Evolutionary conservation across 35 echinoderm and acorn worm genomes (phyloP), one percentile per base, ranked within the genome.

Genomic region (Heliocidaris erythrogramma): DNA sequence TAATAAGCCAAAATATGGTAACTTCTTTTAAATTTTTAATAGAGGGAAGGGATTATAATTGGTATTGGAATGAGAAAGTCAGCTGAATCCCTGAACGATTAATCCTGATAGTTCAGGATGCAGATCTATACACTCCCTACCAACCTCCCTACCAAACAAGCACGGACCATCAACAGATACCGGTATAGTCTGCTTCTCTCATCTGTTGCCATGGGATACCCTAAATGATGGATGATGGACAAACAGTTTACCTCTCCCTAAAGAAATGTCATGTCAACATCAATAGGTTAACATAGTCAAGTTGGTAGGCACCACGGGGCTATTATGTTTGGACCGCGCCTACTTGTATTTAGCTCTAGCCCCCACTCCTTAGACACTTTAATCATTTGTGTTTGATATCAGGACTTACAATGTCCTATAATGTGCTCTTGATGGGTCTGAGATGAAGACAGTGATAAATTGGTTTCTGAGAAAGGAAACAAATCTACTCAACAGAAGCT

Each of bases 281-380:
- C 65, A 78, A 78, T 78, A 78, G 65, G 65, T 78, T 78, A 78
- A 78, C 65, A 78, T 78, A 78, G 65, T 78, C 65, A 78, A 78
- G 65, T 78, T 78, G 65, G 65, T 78, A 5, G 65, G 65, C 65
- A 78, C 27, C 27, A 78, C n/a, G 65, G 21, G 18, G 17, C 18
- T 78, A 78, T 78, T 78, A 78, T 78, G 65, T 78, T 78, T 0
- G 27, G 21, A 78, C 27, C 65, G 27, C 27, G 65, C 65, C 21
- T 78, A 78, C 3, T 21, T 24, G 18, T 27, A 18, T n/a, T n/a
- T 24, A 78, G 52, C 65, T 78, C 27, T 21, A 78, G 65, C 8
- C 65, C 65, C 65, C 7, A 78, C 21, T 27, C 18, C 65, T 27
- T 78, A 78, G 18, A 24, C 14, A 78, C 65, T 78, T 21, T 78